These are phyloP conservation scores for Sarcophaga rosellei DNA, from an alignment of 2,888 invertebrate species.

Conservation along the genomic window DNA sequence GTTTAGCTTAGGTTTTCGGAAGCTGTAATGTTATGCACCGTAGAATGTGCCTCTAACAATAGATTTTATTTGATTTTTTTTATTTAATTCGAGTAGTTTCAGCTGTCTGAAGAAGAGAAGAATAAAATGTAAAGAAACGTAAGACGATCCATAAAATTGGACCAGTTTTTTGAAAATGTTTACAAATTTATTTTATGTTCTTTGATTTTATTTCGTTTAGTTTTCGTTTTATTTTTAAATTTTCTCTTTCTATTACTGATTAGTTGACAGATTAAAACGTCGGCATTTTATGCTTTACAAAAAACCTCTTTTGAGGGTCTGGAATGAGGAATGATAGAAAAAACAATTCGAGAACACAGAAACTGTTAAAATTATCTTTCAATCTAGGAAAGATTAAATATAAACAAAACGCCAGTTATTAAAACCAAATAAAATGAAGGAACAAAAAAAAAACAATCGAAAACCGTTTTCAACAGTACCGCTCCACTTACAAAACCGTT, in stretches of 20 bases:
- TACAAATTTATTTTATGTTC: too few species aligned
- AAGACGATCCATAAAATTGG: too few species aligned
- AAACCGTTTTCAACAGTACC: conserved; percentile 30
- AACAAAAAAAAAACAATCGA: too few species aligned
- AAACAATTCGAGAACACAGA: conserved; percentile 12
- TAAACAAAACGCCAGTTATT: conserved; percentile 67
- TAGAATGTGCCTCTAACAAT: too few species aligned
- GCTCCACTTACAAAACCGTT: conserved; percentile 4
- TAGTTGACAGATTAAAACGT: conserved; percentile 48
- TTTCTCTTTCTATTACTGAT: conserved; percentile 27
- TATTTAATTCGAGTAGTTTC: too few species aligned
- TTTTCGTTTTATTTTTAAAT: conserved; percentile 15
- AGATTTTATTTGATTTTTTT: too few species aligned
- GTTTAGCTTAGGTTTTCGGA: too few species aligned
- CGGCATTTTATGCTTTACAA: conserved; percentile 53
- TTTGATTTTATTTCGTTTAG: background rate
- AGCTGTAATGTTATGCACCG: too few species aligned
- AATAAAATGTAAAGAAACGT: too few species aligned
- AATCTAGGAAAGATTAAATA: conserved; percentile 55
- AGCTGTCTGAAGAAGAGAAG: too few species aligned
- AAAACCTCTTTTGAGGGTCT: background rate
- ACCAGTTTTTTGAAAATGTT: too few species aligned
- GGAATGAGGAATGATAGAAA: conserved; percentile 30
- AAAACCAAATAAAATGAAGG: conserved; percentile 35
- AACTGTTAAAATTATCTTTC: conserved; percentile 57